Conservation (phyloP, 2,888 invertebrate genomes). For the Orthonevra nobilis region DNA sequence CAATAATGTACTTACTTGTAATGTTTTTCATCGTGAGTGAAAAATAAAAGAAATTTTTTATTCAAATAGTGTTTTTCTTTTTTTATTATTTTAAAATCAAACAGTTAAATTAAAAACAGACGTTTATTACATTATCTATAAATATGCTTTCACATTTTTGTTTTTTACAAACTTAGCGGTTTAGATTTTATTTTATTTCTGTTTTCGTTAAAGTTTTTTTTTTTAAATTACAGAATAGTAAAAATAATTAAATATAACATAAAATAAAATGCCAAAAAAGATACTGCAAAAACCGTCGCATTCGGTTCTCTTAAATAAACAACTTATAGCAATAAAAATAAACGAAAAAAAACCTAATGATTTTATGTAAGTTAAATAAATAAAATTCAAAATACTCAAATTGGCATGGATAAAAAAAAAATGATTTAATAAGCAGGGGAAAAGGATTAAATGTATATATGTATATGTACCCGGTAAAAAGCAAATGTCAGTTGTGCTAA, state of each 20-base stretch:
- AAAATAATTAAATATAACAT: conserved; percentile 13
- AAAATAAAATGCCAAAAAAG: background rate
- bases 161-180: conserved; percentile 64
- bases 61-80: conserved; percentile 8
- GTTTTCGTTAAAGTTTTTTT: too few species aligned
- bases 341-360: conserved; percentile 15
- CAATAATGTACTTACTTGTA: too few species aligned
- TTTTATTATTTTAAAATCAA: conserved; percentile 62
- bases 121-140: conserved; percentile 60
- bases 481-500: too few species aligned
- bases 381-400: conserved; percentile 56
- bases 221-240: conserved; percentile 32
- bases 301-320: conserved; percentile 31
- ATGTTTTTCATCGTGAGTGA: too few species aligned
- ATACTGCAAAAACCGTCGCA: too few species aligned
- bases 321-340: conserved; percentile 22
- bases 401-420: conserved; percentile 50
- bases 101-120: conserved; percentile 62
- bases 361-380: conserved; percentile 47
- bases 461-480: conserved; percentile 14
- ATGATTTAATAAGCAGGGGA: conserved; percentile 35
- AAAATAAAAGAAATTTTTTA: background rate
- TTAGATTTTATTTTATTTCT: conserved; percentile 32
- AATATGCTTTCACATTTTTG: conserved; percentile 48
- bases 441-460: conserved; percentile 45